Evolutionary conservation across 2,113 vertebrate genomes (phyloP), one percentile per base, ranked within the genome.

Genomic region (Dipodomys stephensi): DNA sequence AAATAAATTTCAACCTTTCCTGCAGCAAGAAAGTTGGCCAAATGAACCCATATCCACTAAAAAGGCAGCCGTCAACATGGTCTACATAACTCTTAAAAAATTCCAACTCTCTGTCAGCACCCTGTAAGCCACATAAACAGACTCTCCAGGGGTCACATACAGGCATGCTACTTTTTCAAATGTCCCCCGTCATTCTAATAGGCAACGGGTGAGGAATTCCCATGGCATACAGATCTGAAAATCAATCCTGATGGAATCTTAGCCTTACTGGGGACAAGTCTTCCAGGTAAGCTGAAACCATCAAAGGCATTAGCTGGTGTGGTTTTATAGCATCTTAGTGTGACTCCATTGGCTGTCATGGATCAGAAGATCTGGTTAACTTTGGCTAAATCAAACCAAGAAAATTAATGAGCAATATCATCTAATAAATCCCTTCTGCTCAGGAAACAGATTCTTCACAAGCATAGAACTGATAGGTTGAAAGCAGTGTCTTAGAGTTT

Each of bases 371-470:
- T 69, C 69, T 53, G 35, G 30, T 20, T 93, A 77, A 9, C n/a
- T 95, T 57, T 74, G 74, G 73, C 32, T 60, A 57, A 39, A 81
- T 76, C 32, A 62, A 81, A 90, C 62, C 19, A 27, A 90, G 49
- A 90, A 92, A 83, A 87, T n/a, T 20, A 94, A 73, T 25, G 30
- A 90, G 39, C n/a, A 35, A 68, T 39, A 39, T 46, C 68, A n/a
- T 65, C 44, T 28, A 84, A 93, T 78, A 94, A 90, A 92, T 44
- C 78, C 32, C 18, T 83, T 83, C 68, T 76, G 8, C 64, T 92
- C 68, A 77, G 74, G 7, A 92, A 94, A 93, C 64, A 78, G 88
- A 80, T 49, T 69, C 89, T 87, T 74, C 18, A 18, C 64, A 92
- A 91, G 71, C 16, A 32, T 25, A 12, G 30, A 49, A 32, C 74